These are phyloP conservation scores for Caenorhabditis afra DNA, from an alignment of 2,888 invertebrate species.

Conservation along the genomic window DNA sequence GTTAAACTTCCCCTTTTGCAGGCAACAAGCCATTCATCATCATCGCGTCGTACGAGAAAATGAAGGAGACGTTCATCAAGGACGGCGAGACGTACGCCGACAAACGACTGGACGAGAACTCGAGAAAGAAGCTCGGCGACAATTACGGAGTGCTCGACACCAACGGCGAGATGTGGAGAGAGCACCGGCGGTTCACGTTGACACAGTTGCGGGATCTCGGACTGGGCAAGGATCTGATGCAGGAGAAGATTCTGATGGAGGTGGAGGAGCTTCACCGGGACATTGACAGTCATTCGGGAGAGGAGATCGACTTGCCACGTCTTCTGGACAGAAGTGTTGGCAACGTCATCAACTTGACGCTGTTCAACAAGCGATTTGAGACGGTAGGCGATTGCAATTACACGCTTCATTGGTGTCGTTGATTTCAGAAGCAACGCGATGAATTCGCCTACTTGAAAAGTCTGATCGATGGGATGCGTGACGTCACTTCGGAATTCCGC, in stretches of 20 bases:
- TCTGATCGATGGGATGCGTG: conserved; percentile 33
- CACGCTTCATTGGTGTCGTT: too few species aligned
- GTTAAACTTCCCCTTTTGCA: conserved; percentile 14
- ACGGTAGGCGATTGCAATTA: conserved; percentile 22
- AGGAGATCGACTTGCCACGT: conserved; percentile 29
- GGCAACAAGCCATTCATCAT: conserved; percentile 35
- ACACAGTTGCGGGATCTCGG: conserved; percentile 45
- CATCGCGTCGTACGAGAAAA: conserved; percentile 38
- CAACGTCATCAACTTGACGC: conserved; percentile 53
- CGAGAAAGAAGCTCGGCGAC: conserved; percentile 6
- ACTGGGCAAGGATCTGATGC: conserved; percentile 52
- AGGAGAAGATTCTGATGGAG: conserved; percentile 47
- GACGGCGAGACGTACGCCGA: conserved; percentile 43
- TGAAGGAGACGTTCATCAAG: conserved; percentile 40
- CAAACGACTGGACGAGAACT: conserved; percentile 22
- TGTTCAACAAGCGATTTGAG: conserved; percentile 44
- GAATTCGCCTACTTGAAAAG: conserved; percentile 36
- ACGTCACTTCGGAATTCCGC: conserved; percentile 24
- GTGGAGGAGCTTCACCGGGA: conserved; percentile 31
- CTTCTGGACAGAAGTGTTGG: conserved; percentile 44
- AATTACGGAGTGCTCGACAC: conserved; percentile 47
- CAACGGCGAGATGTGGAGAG: conserved; percentile 51
- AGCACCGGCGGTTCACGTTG: conserved; percentile 52
- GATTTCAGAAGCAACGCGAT: conserved; percentile 33
- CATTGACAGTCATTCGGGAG: conserved; percentile 17